These are phyloP conservation scores for Eupithecia tripunctaria DNA, from an alignment of 2,888 invertebrate species.

Conservation along the genomic window DNA sequence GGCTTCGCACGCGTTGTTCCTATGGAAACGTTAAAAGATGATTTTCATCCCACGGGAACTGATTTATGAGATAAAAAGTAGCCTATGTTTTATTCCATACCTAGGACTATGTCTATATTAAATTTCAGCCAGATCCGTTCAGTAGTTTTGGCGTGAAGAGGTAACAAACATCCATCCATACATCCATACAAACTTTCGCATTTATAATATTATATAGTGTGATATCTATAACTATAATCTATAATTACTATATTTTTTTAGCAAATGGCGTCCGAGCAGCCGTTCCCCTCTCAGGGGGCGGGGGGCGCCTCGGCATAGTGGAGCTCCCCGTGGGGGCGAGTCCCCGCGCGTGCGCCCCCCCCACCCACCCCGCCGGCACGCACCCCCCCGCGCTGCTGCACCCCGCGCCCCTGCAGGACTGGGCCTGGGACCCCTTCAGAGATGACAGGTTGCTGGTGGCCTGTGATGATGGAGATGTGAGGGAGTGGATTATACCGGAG, in stretches of 20 bases:
- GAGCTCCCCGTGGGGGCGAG: constrained; percentile 80
- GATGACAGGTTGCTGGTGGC: constrained; percentile 91
- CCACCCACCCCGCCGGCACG: constrained; percentile 91
- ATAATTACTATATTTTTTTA: not conserved
- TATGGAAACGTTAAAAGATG: too few relatives aligned
- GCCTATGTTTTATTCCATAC: too few relatives aligned
- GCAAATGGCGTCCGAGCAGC: constrained; percentile 95
- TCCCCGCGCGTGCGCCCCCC: constrained; percentile 57
- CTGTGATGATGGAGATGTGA: constrained; percentile 94
- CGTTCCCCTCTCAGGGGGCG: constrained; percentile 95
- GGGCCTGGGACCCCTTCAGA: constrained; percentile 97
- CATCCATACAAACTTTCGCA: too few relatives aligned
- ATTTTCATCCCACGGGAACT: too few relatives aligned
- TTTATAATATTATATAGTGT: too few relatives aligned
- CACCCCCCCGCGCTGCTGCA: constrained; percentile 95
- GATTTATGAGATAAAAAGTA: too few relatives aligned
- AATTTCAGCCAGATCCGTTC: too few relatives aligned
- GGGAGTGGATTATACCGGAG: constrained; percentile 91
- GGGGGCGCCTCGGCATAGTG: constrained; percentile 94
- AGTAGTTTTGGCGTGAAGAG: too few relatives aligned
- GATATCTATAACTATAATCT: not conserved
- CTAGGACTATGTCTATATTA: too few relatives aligned
- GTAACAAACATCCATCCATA: too few relatives aligned
- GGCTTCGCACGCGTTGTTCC: too few relatives aligned
- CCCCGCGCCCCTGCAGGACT: constrained; percentile 95